Conservation (phyloP, 35 echinoderm and acorn worm species). For the Apostichopus parvimensis region DNA sequence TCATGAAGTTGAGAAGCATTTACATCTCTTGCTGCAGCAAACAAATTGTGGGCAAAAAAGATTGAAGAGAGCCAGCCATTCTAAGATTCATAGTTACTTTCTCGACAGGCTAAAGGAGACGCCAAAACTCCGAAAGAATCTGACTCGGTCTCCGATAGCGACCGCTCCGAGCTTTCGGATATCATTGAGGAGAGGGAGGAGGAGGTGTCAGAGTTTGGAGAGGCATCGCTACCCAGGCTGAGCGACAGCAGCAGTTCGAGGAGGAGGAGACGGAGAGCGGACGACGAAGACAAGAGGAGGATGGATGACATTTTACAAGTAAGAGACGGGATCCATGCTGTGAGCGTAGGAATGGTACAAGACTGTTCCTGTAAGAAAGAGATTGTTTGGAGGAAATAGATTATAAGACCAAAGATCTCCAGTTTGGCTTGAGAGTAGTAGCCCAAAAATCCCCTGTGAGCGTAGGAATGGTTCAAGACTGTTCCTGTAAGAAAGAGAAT, state of each 20-base stretch:
- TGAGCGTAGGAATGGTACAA: no score
- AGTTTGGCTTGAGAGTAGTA: no score
- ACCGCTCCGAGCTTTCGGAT: constrained; percentile 92
- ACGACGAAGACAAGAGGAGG: constrained; percentile 77
- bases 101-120: background rate
- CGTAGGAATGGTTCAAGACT: no score
- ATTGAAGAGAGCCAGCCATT: no score
- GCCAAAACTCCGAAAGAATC: constrained; percentile 45
- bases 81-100: background rate
- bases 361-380: no score
- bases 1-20: no score
- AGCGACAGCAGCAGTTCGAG: constrained; percentile 68
- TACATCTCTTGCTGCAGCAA: no score
- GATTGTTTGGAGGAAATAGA: no score
- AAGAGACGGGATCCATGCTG: background rate
- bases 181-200: constrained; percentile 93
- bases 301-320: constrained; percentile 73
- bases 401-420: no score
- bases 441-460: no score
- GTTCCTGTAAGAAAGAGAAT: no score
- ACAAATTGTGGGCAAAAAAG: no score
- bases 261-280: constrained; percentile 44
- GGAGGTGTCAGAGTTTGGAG: constrained; percentile 91
- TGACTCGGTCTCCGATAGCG: constrained; percentile 89
- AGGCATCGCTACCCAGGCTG: constrained; percentile 64